These are phyloP conservation scores for Trididemnum clinides DNA, from an alignment of 23 tunicate genomes.

Conservation along the genomic window DNA sequence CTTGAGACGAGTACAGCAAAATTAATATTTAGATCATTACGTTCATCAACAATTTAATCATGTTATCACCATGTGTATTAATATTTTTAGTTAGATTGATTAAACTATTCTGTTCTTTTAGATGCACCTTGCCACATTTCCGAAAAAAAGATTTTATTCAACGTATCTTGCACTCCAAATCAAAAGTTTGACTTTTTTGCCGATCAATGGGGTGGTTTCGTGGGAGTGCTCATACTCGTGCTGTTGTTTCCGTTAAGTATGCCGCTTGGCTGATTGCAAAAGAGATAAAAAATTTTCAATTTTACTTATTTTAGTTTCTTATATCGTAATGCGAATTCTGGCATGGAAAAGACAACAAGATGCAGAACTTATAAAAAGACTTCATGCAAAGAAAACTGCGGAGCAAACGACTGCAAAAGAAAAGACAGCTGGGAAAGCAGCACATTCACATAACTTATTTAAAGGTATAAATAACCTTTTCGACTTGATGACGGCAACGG, in stretches of 20 bases:
- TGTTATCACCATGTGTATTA: too few species aligned
- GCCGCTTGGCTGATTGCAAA: too few species aligned
- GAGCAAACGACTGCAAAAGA: conserved; percentile 10
- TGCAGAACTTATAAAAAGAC: background rate
- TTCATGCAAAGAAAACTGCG: background rate
- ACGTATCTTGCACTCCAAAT: conserved; percentile 70
- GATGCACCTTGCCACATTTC: background rate
- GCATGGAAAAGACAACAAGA: conserved; percentile 62
- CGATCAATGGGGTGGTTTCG: conserved; percentile 58
- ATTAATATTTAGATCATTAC: too few species aligned
- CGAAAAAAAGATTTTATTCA: background rate
- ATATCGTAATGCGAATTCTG: conserved; percentile 42
- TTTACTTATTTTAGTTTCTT: background rate
- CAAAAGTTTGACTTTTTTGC: conserved; percentile 53
- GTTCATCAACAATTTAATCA: too few species aligned
- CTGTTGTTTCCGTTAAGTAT: conserved; percentile 71
- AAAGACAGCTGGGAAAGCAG: too few species aligned
- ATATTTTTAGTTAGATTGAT: too few species aligned
- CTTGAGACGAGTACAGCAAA: too few species aligned
- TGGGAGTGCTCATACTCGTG: conserved; percentile 66
- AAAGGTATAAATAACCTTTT: too few species aligned
- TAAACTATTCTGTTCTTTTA: too few species aligned
- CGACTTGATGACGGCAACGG: too few species aligned
- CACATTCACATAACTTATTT: too few species aligned
- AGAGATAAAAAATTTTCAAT: background rate